Evolutionary conservation across 2,797 vertebrate species (phyloP).

Genomic region (Paedocypris micromegethes): DNA sequence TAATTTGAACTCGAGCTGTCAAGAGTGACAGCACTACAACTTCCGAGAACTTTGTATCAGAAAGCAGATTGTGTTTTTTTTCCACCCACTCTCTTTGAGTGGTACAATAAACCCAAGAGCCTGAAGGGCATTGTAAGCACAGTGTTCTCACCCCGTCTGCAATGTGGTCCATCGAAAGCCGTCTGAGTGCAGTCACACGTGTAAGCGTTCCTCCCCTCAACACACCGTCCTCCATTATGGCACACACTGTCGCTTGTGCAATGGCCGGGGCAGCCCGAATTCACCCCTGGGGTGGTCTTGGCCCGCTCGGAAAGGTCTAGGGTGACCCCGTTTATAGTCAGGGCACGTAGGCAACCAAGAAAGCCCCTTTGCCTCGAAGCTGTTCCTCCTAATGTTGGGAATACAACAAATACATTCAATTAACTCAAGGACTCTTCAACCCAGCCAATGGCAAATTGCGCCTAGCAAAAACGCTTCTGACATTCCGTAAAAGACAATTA

Average conservation of each 20-base stretch:
- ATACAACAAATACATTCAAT: constrained; percentile 8
- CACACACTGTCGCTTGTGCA: constrained; percentile 78
- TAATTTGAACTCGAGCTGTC: background rate
- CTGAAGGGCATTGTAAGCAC: background rate
- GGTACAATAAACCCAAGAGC: background rate
- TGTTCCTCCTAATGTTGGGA: constrained; percentile 67
- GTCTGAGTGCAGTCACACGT: constrained; percentile 76
- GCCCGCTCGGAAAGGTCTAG: constrained; percentile 79
- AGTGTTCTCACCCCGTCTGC: constrained; percentile 67
- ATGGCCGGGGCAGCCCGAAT: constrained; percentile 77
- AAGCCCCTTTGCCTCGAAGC: constrained; percentile 76
- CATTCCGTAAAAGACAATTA: too few species aligned
- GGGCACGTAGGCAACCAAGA: constrained; percentile 76
- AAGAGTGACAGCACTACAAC: background rate
- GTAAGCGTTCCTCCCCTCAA: constrained; percentile 77
- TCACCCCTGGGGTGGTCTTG: constrained; percentile 72
- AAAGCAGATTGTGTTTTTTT: too few species aligned
- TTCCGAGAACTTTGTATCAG: background rate
- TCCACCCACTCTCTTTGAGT: background rate
- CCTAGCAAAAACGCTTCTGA: too few species aligned
- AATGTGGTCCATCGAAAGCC: constrained; percentile 75
- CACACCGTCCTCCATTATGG: constrained; percentile 75
- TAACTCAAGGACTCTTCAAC: background rate
- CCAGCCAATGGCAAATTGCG: too few species aligned
- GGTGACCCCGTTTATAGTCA: constrained; percentile 74